These are phyloP conservation scores for Nyctibius grandis DNA, from an alignment of 2,797 vertebrate genomes.

Conservation along the genomic window DNA sequence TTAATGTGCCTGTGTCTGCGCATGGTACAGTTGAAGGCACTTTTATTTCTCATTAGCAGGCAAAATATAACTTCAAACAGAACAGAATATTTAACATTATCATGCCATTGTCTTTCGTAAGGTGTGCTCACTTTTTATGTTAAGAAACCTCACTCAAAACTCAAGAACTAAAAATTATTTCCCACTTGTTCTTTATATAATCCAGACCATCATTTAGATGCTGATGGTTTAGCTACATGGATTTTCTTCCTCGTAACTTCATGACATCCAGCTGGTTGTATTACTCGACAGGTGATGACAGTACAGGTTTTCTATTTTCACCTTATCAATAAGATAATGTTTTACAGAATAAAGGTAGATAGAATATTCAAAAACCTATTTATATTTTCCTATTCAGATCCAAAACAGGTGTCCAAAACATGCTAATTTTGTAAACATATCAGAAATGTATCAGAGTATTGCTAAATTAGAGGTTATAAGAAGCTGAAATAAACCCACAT, in stretches of 20 bases:
- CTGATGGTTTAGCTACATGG: not conserved
- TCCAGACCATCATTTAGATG: not conserved
- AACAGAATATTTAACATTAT: not conserved
- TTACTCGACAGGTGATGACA: not conserved
- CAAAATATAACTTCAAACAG: not conserved
- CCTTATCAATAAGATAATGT: not conserved
- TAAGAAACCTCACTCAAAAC: not conserved
- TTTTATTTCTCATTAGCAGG: not conserved
- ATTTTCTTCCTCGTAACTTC: not conserved
- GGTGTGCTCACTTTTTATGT: not conserved
- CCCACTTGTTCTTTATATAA: not conserved
- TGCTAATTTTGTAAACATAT: not conserved
- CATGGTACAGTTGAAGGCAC: not conserved
- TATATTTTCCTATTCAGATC: not conserved
- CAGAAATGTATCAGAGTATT: not conserved
- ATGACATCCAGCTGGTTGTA: not conserved
- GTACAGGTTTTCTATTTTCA: not conserved
- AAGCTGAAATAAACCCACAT: not conserved
- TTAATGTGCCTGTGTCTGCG: not conserved
- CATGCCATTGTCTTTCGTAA: not conserved
- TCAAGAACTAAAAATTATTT: not conserved
- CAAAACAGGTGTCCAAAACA: not conserved
- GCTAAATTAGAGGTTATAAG: not conserved
- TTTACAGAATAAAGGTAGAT: not conserved
- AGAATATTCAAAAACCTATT: not conserved